Evolutionary conservation across 2,888 invertebrate genomes (phyloP).

Genomic region (Rhopalosiphum nymphaeae): DNA sequence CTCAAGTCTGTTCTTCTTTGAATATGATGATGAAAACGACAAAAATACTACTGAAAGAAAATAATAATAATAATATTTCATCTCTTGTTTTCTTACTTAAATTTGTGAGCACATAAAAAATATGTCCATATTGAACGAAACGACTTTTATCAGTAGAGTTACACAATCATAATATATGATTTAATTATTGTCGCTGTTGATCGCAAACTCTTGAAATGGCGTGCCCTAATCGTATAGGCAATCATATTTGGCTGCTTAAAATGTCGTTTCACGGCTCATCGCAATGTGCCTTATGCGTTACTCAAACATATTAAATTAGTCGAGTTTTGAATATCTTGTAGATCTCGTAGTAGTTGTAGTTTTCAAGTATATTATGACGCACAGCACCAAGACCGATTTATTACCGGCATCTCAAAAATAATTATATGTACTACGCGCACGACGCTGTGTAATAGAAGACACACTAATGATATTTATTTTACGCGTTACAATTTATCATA

Average conservation of each 20-base stretch:
- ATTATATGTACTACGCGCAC: not conserved
- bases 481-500: not conserved
- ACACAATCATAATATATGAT: not conserved
- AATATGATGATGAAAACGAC: too few species aligned
- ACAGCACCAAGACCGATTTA: not conserved
- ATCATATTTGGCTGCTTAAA: not conserved
- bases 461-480: not conserved
- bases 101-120: not conserved
- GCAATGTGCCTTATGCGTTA: not conserved
- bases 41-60: too few species aligned
- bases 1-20: too few species aligned
- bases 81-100: not conserved
- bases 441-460: not conserved
- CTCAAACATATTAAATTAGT: not conserved
- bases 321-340: not conserved
- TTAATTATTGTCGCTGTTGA: not conserved
- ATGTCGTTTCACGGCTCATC: not conserved
- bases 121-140: not conserved
- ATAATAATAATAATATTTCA: too few species aligned
- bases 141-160: not conserved
- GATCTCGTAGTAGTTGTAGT: not conserved
- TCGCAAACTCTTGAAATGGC: not conserved
- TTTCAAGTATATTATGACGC: not conserved
- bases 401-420: not conserved
- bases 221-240: not conserved